Percentiles rank a stretch among this genome's conserved stretches.
Evolutionary conservation across 2,797 vertebrate species (phyloP).

Genomic region (Pangasius larnaudii): DNA sequence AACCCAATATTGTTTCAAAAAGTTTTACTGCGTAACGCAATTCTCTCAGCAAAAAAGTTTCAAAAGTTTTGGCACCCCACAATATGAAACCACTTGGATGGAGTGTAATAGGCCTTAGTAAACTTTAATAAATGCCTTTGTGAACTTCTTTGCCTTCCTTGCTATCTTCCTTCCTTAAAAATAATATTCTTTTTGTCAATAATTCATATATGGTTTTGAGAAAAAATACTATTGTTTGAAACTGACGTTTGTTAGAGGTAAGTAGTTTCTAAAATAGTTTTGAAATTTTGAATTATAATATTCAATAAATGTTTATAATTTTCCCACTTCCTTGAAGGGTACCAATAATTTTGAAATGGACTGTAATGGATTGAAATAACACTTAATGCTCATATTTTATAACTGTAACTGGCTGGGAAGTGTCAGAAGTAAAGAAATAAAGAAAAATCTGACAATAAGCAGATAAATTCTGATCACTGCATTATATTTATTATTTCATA

Average conservation of each 20-base stretch:
- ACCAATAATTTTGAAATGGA: not conserved
- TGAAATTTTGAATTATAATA: not conserved
- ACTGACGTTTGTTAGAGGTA: not conserved
- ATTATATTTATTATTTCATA: not conserved
- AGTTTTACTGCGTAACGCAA: not conserved
- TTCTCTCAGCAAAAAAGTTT: not conserved
- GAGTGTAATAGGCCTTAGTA: not conserved
- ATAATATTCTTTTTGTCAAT: not conserved
- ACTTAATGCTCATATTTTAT: not conserved
- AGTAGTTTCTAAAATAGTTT: not conserved
- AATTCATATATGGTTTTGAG: not conserved
- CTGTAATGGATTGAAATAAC: not conserved
- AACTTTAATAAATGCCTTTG: not conserved
- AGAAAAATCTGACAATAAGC: not conserved
- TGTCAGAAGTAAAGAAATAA: not conserved
- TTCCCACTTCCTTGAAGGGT: not conserved
- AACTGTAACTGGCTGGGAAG: not conserved
- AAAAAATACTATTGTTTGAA: not conserved
- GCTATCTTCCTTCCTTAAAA: not conserved
- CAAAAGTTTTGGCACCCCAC: not conserved
- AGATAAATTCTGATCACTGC: not conserved
- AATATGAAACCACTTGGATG: not conserved
- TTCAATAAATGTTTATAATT: not conserved
- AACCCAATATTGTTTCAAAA: not conserved
- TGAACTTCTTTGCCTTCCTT: not conserved